Evolutionary conservation across 2,888 invertebrate genomes (phyloP).

Genomic region (Scaptomyza caliginosa): DNA sequence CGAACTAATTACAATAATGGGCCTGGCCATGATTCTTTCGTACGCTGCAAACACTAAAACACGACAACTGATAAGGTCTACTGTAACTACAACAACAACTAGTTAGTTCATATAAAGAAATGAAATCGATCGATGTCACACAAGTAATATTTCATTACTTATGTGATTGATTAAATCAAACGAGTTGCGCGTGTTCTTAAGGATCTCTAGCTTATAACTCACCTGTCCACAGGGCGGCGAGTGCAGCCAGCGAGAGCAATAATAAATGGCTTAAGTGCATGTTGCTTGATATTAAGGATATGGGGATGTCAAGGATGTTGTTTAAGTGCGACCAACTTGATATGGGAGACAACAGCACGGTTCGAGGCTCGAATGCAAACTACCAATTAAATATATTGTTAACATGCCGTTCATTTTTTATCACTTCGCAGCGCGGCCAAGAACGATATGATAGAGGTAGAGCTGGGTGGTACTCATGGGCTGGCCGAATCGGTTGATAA

Average conservation of each 20-base stretch:
- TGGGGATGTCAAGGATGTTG: neutral
- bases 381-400: conserved; percentile 79
- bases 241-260: conserved; percentile 41
- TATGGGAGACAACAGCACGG: conserved; percentile 49
- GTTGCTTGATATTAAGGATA: conserved; percentile 13
- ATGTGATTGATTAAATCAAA: conserved; percentile 42
- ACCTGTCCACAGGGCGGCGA: conserved; percentile 55
- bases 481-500: conserved; percentile 56
- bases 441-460: conserved; percentile 17
- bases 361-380: conserved; percentile 69
- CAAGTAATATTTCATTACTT: neutral
- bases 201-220: conserved; percentile 19
- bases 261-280: conserved; percentile 52
- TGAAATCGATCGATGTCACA: conserved; percentile 35
- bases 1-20: conserved; percentile 75
- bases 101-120: conserved; percentile 38
- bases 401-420: conserved; percentile 73
- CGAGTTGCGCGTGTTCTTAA: neutral
- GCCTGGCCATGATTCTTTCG: conserved; percentile 40
- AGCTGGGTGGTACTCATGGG: conserved; percentile 17
- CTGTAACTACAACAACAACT: conserved; percentile 23
- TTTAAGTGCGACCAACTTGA: neutral
- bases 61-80: conserved; percentile 46
- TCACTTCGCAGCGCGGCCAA: conserved; percentile 36
- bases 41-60: conserved; percentile 40